Evolutionary conservation across 2,113 vertebrate genomes (phyloP).

Genomic region (Coturnix japonica): DNA sequence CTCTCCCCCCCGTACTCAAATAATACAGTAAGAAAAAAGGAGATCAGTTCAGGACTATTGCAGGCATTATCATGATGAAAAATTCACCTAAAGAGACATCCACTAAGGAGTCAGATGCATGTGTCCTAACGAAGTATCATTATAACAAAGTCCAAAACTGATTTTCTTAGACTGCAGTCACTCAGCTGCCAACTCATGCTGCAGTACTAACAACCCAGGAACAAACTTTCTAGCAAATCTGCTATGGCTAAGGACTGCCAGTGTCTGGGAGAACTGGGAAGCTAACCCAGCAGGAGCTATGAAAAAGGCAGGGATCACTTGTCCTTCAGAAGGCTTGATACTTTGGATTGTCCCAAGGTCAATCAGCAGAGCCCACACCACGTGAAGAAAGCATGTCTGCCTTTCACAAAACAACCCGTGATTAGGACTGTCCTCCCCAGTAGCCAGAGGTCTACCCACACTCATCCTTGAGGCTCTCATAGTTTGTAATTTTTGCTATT

Average conservation of each 20-base stretch:
- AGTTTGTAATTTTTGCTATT: too few relatives aligned
- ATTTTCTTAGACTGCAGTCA: neutral
- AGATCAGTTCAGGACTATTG: neutral
- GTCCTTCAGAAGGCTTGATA: accelerated
- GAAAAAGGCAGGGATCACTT: neutral
- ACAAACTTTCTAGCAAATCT: neutral
- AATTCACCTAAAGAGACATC: neutral
- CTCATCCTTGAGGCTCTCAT: neutral
- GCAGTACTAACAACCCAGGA: neutral
- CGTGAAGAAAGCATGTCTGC: neutral
- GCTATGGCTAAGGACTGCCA: neutral
- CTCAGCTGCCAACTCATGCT: neutral
- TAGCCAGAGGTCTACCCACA: neutral
- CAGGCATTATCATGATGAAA: neutral
- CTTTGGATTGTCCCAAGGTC: neutral
- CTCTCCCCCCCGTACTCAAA: neutral
- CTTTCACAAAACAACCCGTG: accelerated
- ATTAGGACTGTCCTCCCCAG: neutral
- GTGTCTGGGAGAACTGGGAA: neutral
- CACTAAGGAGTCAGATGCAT: neutral
- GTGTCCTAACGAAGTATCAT: neutral
- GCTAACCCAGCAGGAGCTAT: accelerated
- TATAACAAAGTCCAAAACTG: neutral
- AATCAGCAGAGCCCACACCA: neutral
- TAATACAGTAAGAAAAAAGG: neutral